Percentiles rank a stretch among this genome's conserved stretches.
Conservation (phyloP, 35 echinoderm and acorn worm species). For the Nesometra sesokonis region DNA sequence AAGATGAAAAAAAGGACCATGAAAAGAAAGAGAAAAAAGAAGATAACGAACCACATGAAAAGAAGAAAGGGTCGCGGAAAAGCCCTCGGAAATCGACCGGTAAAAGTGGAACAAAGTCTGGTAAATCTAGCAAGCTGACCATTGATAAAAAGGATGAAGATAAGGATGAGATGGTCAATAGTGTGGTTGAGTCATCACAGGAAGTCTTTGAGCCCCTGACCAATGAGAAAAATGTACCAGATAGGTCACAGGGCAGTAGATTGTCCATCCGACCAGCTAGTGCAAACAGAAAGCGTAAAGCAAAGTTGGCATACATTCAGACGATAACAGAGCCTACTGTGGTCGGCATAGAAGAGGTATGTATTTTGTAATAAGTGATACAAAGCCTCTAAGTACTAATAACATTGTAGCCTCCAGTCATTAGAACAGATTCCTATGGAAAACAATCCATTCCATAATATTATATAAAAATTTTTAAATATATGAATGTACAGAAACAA, state of each 20-base stretch:
- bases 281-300: conserved; percentile 46
- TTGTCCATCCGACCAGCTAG: conserved; percentile 44
- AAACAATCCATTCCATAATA: too few species aligned
- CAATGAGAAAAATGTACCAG: conserved; percentile 14
- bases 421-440: too few species aligned
- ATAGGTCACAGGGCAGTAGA: background rate
- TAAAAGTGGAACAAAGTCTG: conserved; percentile 42
- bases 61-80: conserved; percentile 15
- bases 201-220: background rate
- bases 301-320: conserved; percentile 81
- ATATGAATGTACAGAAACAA: too few species aligned
- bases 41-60: background rate
- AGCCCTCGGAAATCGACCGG: conserved; percentile 35
- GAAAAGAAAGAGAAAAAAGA: conserved; percentile 19
- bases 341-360: conserved; percentile 94
- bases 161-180: conserved; percentile 27
- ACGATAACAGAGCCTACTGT: conserved; percentile 91
- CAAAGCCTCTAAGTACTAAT: too few species aligned
- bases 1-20: background rate
- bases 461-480: too few species aligned
- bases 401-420: too few species aligned
- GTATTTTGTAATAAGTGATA: background rate
- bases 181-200: conserved; percentile 1
- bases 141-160: conserved; percentile 2
- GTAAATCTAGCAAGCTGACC: conserved; percentile 30